Conservation (phyloP, 2,888 invertebrate species). For the Beris morrisii region DNA sequence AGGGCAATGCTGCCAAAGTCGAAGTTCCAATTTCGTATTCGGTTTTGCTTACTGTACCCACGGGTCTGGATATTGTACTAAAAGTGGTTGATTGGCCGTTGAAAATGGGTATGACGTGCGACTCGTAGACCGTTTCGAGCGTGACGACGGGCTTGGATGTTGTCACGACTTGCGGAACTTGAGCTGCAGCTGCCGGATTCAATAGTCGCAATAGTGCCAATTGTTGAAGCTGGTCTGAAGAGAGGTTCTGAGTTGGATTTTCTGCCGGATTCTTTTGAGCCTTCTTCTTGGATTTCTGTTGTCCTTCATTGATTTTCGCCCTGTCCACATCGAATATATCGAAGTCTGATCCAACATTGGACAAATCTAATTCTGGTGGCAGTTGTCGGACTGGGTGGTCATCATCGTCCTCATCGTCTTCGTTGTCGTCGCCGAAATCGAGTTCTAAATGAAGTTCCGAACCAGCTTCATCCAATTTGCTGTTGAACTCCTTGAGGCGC, state of each 20-base stretch:
- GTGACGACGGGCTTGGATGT: slow-evolving; percentile 76
- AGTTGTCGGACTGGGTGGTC: slow-evolving; percentile 58
- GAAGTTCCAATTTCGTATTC: slow-evolving; percentile 78
- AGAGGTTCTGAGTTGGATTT: slow-evolving; percentile 47
- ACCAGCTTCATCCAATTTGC: slow-evolving; percentile 84
- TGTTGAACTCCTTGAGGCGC: slow-evolving; percentile 85
- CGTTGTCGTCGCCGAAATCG: slow-evolving; percentile 81
- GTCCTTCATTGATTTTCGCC: slow-evolving; percentile 60
- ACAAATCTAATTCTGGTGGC: slow-evolving; percentile 69
- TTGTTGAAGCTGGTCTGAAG: slow-evolving; percentile 70
- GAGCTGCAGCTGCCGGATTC: slow-evolving; percentile 66
- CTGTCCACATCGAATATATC: slow-evolving; percentile 72
- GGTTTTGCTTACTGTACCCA: slow-evolving; percentile 77
- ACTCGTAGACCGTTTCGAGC: slow-evolving; percentile 78
- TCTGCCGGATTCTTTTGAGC: slow-evolving; percentile 47
- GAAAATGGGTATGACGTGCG: slow-evolving; percentile 77
- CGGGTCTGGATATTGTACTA: slow-evolving; percentile 76
- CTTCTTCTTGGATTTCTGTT: slow-evolving; percentile 45
- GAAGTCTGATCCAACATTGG: slow-evolving; percentile 72
- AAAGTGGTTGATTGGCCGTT: slow-evolving; percentile 74
- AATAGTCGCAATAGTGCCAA: slow-evolving; percentile 71
- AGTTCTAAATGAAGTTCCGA: slow-evolving; percentile 83
- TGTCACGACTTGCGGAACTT: slow-evolving; percentile 72
- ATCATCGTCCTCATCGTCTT: slow-evolving; percentile 60
- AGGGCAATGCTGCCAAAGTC: slow-evolving; percentile 64